phyloP scores from a whole-genome alignment of 1,140 invertebrate species.

The Eubasilissa regina region DNA sequence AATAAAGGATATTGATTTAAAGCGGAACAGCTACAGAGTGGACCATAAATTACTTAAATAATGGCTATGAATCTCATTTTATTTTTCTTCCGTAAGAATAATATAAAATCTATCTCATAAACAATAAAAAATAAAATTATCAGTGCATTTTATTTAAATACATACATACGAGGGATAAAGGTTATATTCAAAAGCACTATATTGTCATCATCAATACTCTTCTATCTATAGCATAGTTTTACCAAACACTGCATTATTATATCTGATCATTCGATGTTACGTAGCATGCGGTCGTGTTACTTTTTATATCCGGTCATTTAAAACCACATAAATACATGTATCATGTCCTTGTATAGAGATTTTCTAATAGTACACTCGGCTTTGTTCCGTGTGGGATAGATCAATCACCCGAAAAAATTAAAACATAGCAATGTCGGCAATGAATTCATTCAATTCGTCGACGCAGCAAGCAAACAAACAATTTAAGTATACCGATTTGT shows the following conservation, averaged over 20 bases:
- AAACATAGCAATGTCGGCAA: slow-evolving; percentile 11
- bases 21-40: slow-evolving; percentile 30
- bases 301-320: too few species aligned
- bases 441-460: not conserved
- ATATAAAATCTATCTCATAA: slow-evolving; percentile 33
- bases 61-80: slow-evolving; percentile 48
- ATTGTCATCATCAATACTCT: slow-evolving; percentile 43
- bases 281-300: too few species aligned
- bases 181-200: slow-evolving; percentile 33
- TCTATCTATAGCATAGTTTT: slow-evolving; percentile 12
- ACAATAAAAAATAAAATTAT: slow-evolving; percentile 45
- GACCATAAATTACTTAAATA: slow-evolving; percentile 38
- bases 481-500: slow-evolving; percentile 21
- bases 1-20: not conserved
- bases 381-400: too few species aligned
- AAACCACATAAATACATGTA: too few species aligned
- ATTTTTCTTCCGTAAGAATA: slow-evolving; percentile 19
- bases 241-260: too few species aligned
- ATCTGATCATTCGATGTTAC: too few species aligned
- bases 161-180: slow-evolving; percentile 31
- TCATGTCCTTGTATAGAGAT: too few species aligned
- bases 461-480: slow-evolving; percentile 13
- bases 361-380: too few species aligned
- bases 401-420: slow-evolving; percentile 2
- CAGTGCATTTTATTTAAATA: slow-evolving; percentile 38